Evolutionary conservation across 92 coral and sea anemone genomes (phyloP).

Genomic region (Zoanthus sociatus): DNA sequence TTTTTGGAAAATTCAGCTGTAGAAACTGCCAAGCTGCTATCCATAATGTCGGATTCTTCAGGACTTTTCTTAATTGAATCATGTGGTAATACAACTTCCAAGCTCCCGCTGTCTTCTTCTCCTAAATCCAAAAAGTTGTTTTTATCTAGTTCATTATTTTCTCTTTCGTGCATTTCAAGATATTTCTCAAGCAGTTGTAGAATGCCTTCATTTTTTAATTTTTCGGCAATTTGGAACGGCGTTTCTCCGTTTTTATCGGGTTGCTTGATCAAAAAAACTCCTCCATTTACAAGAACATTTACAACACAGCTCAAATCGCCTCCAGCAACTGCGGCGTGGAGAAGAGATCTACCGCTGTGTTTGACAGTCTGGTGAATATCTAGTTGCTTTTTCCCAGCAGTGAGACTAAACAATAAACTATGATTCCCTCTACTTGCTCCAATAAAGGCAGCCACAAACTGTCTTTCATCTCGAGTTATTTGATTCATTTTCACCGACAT

Average conservation of each 20-base stretch:
- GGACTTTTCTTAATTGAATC: neutral
- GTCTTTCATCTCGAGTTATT: conserved; percentile 60
- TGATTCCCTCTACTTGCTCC: conserved; percentile 66
- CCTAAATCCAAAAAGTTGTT: neutral
- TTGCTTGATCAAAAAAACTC: conserved; percentile 33
- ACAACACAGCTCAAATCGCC: conserved; percentile 66
- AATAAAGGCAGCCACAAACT: conserved; percentile 67
- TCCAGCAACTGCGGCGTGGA: conserved; percentile 68
- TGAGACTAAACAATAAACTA: conserved; percentile 44
- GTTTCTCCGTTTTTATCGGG: conserved; percentile 54
- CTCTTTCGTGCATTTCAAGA: conserved; percentile 49
- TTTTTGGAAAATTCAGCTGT: conserved; percentile 38
- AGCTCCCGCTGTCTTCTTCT: neutral
- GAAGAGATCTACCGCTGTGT: conserved; percentile 66
- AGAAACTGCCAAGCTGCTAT: neutral
- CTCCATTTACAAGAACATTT: conserved; percentile 58
- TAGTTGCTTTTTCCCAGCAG: conserved; percentile 47
- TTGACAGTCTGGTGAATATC: conserved; percentile 46
- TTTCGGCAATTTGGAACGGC: conserved; percentile 52
- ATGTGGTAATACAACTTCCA: conserved; percentile 13
- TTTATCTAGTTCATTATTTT: conserved; percentile 4
- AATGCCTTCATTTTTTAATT: conserved; percentile 45
- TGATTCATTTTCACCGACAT: conserved; percentile 67
- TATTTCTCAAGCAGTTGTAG: conserved; percentile 46
- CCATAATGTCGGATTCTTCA: neutral